A percentile compares a stretch with the other conserved stretches of the same genome.
These are phyloP conservation scores for Galleria mellonella DNA, from an alignment of 1,140 invertebrate species.

Conservation along the genomic window DNA sequence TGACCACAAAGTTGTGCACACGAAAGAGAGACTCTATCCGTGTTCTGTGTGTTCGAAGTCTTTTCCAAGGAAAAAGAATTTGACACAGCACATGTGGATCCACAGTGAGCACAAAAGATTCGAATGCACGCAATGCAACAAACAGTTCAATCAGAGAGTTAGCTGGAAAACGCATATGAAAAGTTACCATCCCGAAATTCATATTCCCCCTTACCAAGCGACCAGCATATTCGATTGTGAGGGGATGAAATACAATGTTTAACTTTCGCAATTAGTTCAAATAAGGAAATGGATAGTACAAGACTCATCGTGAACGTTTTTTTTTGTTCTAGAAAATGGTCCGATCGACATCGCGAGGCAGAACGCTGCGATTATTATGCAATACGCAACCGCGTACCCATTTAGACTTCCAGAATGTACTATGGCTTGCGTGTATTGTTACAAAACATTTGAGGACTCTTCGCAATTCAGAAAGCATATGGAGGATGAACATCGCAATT, in stretches of 20 bases:
- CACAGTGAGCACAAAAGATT: slow-evolving; percentile 77
- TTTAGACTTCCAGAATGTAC: slow-evolving; percentile 49
- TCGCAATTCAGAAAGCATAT: slow-evolving; percentile 40
- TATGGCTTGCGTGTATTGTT: slow-evolving; percentile 56
- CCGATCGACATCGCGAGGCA: slow-evolving; percentile 11
- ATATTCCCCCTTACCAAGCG: too few relatives aligned
- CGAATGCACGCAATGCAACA: slow-evolving; percentile 75
- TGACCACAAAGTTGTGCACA: slow-evolving; percentile 59
- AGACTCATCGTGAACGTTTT: slow-evolving; percentile 23
- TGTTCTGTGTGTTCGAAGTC: slow-evolving; percentile 61
- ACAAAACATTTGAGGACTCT: slow-evolving; percentile 37
- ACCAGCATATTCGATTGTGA: too few relatives aligned
- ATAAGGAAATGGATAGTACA: too few relatives aligned
- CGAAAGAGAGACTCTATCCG: slow-evolving; percentile 59
- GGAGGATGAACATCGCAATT: slow-evolving; percentile 33
- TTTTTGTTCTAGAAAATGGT: slow-evolving; percentile 47
- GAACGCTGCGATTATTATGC: slow-evolving; percentile 49
- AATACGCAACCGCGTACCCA: slow-evolving; percentile 49
- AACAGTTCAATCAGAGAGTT: slow-evolving; percentile 69
- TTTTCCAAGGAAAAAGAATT: slow-evolving; percentile 19
- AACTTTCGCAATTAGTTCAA: not conserved
- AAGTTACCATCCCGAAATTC: slow-evolving; percentile 18
- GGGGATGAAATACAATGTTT: too few relatives aligned
- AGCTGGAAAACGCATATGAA: slow-evolving; percentile 31
- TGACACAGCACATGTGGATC: slow-evolving; percentile 44